phyloP scores from a whole-genome alignment of 2,888 invertebrate species.

The Geotrupes spiniger region DNA sequence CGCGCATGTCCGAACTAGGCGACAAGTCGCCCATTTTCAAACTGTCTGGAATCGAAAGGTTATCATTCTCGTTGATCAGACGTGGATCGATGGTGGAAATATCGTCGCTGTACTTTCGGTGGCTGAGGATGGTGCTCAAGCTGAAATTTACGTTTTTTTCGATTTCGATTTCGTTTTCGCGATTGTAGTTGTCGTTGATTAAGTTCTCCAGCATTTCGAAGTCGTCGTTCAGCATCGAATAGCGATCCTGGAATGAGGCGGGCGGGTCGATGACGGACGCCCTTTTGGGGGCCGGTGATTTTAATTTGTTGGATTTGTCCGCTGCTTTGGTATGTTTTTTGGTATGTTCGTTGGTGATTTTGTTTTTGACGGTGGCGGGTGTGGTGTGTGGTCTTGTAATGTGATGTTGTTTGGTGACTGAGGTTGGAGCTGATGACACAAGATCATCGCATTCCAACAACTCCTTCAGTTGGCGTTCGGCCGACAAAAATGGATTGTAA shows the following conservation, averaged over 20 bases:
- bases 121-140: constrained; percentile 27
- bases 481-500: constrained; percentile 77
- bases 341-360: constrained; percentile 19
- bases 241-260: constrained; percentile 46
- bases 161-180: not conserved
- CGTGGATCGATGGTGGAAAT: constrained; percentile 55
- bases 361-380: constrained; percentile 29
- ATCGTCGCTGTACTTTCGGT: constrained; percentile 41
- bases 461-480: constrained; percentile 79
- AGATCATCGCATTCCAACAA: constrained; percentile 67
- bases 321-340: constrained; percentile 25
- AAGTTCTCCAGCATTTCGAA: constrained; percentile 47
- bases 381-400: constrained; percentile 48
- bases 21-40: constrained; percentile 36
- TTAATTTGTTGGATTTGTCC: constrained; percentile 21
- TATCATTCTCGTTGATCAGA: constrained; percentile 69
- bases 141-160: constrained; percentile 20
- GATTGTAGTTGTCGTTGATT: constrained; percentile 36
- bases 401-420: constrained; percentile 19
- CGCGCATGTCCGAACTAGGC: constrained; percentile 30
- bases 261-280: constrained; percentile 51
- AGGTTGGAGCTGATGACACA: constrained; percentile 35
- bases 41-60: constrained; percentile 57
- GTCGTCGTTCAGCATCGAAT: constrained; percentile 36
- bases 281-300: constrained; percentile 29